Conservation (phyloP, 2,797 vertebrate genomes). For the Artibeus lituratus region DNA sequence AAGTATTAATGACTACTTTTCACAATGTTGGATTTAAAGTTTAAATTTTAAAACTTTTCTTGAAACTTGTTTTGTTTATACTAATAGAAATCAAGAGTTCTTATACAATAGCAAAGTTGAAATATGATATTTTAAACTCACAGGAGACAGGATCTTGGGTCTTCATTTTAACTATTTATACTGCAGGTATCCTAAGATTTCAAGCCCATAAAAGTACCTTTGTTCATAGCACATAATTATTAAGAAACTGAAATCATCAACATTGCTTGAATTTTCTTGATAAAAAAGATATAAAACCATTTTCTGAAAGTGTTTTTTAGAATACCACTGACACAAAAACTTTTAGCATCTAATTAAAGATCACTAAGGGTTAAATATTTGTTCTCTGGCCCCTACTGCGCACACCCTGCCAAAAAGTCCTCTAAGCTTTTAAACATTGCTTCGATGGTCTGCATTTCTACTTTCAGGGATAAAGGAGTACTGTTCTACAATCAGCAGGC, state of each 20-base stretch:
- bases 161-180: slow-evolving; percentile 71
- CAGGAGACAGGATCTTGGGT: slow-evolving; percentile 56
- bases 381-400: slow-evolving; percentile 84
- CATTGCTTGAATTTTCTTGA: neutral
- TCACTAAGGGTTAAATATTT: slow-evolving; percentile 90
- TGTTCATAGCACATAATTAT: slow-evolving; percentile 9
- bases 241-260: slow-evolving; percentile 37
- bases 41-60: slow-evolving; percentile 55
- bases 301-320: slow-evolving; percentile 47
- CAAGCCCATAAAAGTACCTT: slow-evolving; percentile 22
- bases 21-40: slow-evolving; percentile 33
- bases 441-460: slow-evolving; percentile 87
- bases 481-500: slow-evolving; percentile 78
- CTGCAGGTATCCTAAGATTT: slow-evolving; percentile 46
- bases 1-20: slow-evolving; percentile 44
- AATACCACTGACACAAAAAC: slow-evolving; percentile 23
- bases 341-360: slow-evolving; percentile 80
- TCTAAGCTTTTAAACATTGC: slow-evolving; percentile 94
- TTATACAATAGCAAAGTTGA: slow-evolving; percentile 61
- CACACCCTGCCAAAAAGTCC: slow-evolving; percentile 87
- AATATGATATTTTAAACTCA: slow-evolving; percentile 71
- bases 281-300: slow-evolving; percentile 30
- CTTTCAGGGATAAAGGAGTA: slow-evolving; percentile 85
- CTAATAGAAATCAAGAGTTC: slow-evolving; percentile 47
- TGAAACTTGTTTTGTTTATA: slow-evolving; percentile 38